phyloP scores from a whole-genome alignment of 1,140 invertebrate species.

The Mylabris phalerata region DNA sequence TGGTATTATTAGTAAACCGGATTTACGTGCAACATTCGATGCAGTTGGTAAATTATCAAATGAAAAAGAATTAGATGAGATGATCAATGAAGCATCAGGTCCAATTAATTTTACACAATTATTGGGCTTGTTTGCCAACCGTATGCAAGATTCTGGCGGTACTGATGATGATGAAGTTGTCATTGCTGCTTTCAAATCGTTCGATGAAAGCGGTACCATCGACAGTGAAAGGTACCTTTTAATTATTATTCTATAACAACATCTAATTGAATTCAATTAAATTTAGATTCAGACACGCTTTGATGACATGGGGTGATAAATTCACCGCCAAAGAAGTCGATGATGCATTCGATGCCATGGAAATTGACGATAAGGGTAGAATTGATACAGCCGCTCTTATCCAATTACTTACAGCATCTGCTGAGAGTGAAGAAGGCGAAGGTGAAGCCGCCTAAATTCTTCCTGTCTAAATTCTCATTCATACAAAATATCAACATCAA shows the following conservation, averaged over 20 bases:
- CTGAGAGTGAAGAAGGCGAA: constrained; percentile 63
- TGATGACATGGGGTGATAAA: constrained; percentile 96
- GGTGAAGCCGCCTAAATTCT: constrained; percentile 53
- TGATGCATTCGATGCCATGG: constrained; percentile 92
- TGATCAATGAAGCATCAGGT: constrained; percentile 83
- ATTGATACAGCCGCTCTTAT: constrained; percentile 88
- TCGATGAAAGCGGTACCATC: constrained; percentile 86
- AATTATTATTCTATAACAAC: neutral
- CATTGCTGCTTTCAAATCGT: constrained; percentile 90
- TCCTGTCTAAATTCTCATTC: neutral
- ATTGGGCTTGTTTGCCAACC: constrained; percentile 83
- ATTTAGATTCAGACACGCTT: constrained; percentile 78
- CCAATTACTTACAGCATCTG: constrained; percentile 76
- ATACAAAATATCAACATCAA: neutral
- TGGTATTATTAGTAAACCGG: constrained; percentile 90
- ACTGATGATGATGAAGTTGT: constrained; percentile 92
- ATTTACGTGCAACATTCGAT: constrained; percentile 93
- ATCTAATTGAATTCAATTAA: neutral
- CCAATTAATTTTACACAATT: constrained; percentile 95
- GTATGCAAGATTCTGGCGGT: constrained; percentile 71
- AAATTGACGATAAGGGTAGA: constrained; percentile 85
- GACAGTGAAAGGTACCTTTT: constrained; percentile 66
- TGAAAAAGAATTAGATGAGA: constrained; percentile 87
- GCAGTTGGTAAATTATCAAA: constrained; percentile 83
- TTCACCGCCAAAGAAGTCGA: constrained; percentile 88